Evolutionary conservation across 2,113 vertebrate genomes (phyloP).

Genomic region (Petaurus breviceps): DNA sequence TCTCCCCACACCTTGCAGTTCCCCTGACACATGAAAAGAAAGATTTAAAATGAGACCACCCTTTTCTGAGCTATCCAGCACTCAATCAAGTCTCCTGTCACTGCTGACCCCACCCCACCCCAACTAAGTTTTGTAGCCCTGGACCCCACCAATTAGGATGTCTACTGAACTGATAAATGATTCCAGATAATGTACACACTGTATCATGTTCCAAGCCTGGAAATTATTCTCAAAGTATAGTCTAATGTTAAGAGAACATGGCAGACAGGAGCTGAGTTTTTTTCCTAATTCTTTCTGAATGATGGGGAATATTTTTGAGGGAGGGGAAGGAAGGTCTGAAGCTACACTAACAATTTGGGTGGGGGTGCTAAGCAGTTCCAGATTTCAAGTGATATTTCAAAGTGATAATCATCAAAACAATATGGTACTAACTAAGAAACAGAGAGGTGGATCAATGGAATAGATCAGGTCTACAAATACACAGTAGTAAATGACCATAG

Average conservation of each 20-base stretch:
- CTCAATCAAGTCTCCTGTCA: not conserved
- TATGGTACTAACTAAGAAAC: not conserved
- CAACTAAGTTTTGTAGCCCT: not conserved
- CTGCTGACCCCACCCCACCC: not conserved
- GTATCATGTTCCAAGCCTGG: not conserved
- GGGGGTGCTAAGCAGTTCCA: not conserved
- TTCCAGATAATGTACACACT: not conserved
- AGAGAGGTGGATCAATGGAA: not conserved
- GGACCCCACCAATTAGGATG: not conserved
- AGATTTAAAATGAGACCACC: not conserved
- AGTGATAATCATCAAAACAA: not conserved
- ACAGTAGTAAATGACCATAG: not conserved
- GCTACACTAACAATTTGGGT: not conserved
- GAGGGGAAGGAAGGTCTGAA: not conserved
- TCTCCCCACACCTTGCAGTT: not conserved
- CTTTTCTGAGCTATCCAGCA: not conserved
- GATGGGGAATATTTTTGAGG: not conserved
- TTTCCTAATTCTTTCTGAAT: not conserved
- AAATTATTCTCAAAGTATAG: constrained; percentile 20
- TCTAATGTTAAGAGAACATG: constrained; percentile 25
- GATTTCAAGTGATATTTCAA: not conserved
- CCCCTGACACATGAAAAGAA: not conserved
- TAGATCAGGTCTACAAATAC: not conserved
- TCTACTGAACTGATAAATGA: constrained; percentile 2
- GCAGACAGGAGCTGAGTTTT: not conserved